Evolutionary conservation across 2,888 invertebrate genomes (phyloP), one percentile per base, ranked within the genome.

Genomic region (Therioaphis trifolii): DNA sequence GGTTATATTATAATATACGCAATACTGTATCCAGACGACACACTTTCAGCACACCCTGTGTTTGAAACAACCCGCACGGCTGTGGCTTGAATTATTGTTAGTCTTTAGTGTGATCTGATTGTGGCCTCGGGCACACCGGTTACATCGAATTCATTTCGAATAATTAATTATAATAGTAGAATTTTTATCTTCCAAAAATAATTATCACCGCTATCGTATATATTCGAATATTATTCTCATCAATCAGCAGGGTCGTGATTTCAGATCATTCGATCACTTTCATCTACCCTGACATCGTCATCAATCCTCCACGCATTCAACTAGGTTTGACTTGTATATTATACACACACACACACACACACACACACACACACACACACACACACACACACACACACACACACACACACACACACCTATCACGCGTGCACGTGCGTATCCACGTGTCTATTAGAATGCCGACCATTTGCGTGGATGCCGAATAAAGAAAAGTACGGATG

Each of bases 241-340:
- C 82, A 66, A 82, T 82, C 72, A 82, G 61, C 52, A 24, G 82
- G 74, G 74, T 72, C 82, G 72, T 82, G 82, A 82, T 82, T 82
- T 66, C 82, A n/a, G 68, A 79, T 69, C 78, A 79, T 79, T 79
- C 78, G 78, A 80, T 80, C 80, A 72, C 71, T 71, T 71, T 71
- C 79, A 18, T 71, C 80, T 72, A 80, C 71, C 71, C 78, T 79
- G 68, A 69, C 78, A 55, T 69, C 77, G 77, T 78, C 77, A 78
- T 78, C 77, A 78, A 78, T 78, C 77, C 77, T 78, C 78, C 55
- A 21, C 68, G 21, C 52, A 55, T 78, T 78, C 14, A 52, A 46
- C 77, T 55, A 5, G 55, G 29, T 21, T 15, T 77, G 21, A 77
- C 77, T 66, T 49, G 63, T 52, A 49, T 76, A 27, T 46, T 29